These are phyloP conservation scores for Megaleporinus macrocephalus DNA, from an alignment of 2,113 vertebrate species.

Conservation along the genomic window DNA sequence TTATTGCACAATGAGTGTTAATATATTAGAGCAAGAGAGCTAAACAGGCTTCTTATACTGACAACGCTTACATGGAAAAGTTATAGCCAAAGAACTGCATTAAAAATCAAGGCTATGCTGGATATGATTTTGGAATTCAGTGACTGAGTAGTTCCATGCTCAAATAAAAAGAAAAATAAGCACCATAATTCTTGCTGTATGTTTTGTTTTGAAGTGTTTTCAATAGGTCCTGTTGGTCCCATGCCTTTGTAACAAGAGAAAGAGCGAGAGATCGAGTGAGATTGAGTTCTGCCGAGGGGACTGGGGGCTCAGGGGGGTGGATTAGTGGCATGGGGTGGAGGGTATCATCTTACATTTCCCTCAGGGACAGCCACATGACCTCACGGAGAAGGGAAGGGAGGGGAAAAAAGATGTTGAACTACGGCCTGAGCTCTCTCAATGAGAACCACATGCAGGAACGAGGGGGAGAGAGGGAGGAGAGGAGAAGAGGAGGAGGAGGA, in stretches of 20 bases:
- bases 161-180: neutral
- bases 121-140: neutral
- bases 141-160: neutral
- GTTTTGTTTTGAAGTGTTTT: slow-evolving; percentile 36
- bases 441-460: slow-evolving; percentile 79
- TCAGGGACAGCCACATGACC: slow-evolving; percentile 72
- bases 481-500: slow-evolving; percentile 9
- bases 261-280: slow-evolving; percentile 28
- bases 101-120: neutral
- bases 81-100: too few relatives aligned
- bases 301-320: slow-evolving; percentile 37
- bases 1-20: neutral
- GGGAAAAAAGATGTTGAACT: slow-evolving; percentile 65
- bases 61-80: neutral
- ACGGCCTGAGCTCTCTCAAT: slow-evolving; percentile 74
- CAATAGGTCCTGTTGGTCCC: neutral
- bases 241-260: slow-evolving; percentile 24
- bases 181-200: neutral
- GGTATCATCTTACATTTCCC: slow-evolving; percentile 69
- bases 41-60: neutral
- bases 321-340: slow-evolving; percentile 52
- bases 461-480: slow-evolving; percentile 55
- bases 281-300: slow-evolving; percentile 36
- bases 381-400: slow-evolving; percentile 60
- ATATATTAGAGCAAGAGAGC: neutral